Conservation (phyloP, 2,797 vertebrate species). For the Mormyrus hasselquistii region DNA sequence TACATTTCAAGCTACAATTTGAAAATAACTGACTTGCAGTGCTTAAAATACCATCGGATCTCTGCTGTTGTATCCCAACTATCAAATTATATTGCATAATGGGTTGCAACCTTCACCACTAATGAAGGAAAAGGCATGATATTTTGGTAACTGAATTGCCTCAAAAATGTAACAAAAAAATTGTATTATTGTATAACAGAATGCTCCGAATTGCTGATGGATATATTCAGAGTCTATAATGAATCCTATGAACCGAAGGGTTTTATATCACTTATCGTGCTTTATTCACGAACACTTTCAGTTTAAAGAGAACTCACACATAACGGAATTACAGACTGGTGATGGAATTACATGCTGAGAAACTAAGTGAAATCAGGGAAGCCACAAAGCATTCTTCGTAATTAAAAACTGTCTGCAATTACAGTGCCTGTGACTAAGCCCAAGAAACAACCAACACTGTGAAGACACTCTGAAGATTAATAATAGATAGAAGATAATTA, state of each 20-base stretch:
- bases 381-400: neutral
- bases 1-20: neutral
- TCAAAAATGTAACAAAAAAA: neutral
- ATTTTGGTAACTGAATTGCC: neutral
- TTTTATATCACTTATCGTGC: neutral
- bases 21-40: neutral
- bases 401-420: neutral
- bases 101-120: neutral
- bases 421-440: neutral
- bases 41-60: neutral
- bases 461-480: neutral
- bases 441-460: neutral
- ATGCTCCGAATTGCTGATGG: neutral
- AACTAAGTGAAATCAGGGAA: neutral
- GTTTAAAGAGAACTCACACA: neutral
- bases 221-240: neutral
- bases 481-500: neutral
- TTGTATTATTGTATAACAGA: neutral
- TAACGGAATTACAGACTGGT: neutral
- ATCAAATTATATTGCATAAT: neutral
- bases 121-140: neutral
- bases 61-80: neutral
- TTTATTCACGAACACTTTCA: neutral
- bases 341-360: neutral
- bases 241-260: neutral